A percentile compares a stretch with the other conserved stretches of the same genome.
Evolutionary conservation across 2,797 vertebrate species (phyloP).

Genomic region (Geotrypetes seraphini): DNA sequence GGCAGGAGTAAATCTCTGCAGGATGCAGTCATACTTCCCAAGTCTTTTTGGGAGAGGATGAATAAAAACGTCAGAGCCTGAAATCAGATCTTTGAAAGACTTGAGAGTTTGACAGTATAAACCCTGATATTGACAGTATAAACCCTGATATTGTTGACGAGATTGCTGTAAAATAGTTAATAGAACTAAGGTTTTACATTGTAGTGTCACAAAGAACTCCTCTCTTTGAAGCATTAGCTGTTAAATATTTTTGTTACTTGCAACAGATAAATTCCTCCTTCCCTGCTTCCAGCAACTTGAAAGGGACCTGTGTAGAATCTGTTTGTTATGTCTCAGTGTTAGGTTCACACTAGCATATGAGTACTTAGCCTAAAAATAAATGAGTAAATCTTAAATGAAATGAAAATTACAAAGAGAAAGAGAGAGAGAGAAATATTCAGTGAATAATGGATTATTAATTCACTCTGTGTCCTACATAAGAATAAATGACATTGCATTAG

Average conservation of each 20-base stretch:
- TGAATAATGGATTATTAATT: conserved; percentile 35
- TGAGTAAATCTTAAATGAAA: conserved; percentile 10
- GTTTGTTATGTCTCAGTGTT: background rate
- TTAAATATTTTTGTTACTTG: conserved; percentile 29
- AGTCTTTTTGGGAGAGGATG: no score
- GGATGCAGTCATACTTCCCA: no score
- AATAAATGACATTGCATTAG: conserved; percentile 40
- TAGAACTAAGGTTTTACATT: no score
- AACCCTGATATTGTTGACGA: no score
- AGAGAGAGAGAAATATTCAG: conserved; percentile 28
- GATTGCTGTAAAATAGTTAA: no score
- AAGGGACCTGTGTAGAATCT: background rate
- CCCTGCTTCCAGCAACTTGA: background rate
- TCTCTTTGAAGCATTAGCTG: conserved; percentile 4
- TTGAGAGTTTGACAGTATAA: no score
- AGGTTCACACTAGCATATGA: background rate
- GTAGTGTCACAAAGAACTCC: background rate
- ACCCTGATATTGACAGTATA: no score
- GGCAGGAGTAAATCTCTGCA: no score
- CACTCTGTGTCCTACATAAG: conserved; percentile 36
- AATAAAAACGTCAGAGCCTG: no score
- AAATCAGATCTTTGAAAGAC: no score
- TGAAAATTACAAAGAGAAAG: conserved; percentile 24
- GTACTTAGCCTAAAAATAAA: conserved; percentile 1
- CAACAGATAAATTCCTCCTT: conserved; percentile 11